Evolutionary conservation across 1,140 invertebrate species (phyloP).

Genomic region (Drosophila murphyi): DNA sequence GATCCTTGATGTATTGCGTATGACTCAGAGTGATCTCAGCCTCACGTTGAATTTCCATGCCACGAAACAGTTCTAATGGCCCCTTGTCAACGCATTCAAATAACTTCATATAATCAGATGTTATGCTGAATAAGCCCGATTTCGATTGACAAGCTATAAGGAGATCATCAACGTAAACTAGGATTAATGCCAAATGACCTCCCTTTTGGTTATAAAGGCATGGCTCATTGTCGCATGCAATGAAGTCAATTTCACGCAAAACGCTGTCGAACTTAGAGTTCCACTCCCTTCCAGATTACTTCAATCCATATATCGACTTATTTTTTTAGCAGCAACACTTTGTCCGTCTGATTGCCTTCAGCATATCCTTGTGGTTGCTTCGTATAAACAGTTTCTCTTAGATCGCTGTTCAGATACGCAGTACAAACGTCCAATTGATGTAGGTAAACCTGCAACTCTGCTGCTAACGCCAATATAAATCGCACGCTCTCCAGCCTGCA

Average conservation of each 20-base stretch:
- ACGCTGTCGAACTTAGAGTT: too few relatives aligned
- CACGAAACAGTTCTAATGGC: too few relatives aligned
- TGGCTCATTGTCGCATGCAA: not conserved
- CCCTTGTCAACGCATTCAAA: not conserved
- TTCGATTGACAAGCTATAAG: conserved; percentile 2
- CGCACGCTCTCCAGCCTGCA: too few relatives aligned
- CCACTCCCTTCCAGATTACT: not conserved
- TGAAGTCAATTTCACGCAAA: too few relatives aligned
- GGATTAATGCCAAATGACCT: not conserved
- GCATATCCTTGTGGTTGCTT: too few relatives aligned
- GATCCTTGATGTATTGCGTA: not conserved
- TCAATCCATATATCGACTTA: conserved; percentile 2
- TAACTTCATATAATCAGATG: too few relatives aligned
- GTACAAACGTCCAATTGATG: too few relatives aligned
- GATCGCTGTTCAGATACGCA: too few relatives aligned
- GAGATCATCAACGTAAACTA: conserved; percentile 18
- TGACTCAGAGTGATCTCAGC: not conserved
- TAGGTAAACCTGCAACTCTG: too few relatives aligned
- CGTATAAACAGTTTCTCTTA: too few relatives aligned
- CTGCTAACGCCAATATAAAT: too few relatives aligned
- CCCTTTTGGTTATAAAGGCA: too few relatives aligned
- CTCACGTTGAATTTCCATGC: not conserved
- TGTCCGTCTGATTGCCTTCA: not conserved
- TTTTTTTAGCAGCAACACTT: conserved; percentile 3
- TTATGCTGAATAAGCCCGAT: not conserved